Percentiles rank a stretch among this genome's conserved stretches.
Conservation (phyloP, 2,113 vertebrate genomes). For the Psittacula cyanocephala region DNA sequence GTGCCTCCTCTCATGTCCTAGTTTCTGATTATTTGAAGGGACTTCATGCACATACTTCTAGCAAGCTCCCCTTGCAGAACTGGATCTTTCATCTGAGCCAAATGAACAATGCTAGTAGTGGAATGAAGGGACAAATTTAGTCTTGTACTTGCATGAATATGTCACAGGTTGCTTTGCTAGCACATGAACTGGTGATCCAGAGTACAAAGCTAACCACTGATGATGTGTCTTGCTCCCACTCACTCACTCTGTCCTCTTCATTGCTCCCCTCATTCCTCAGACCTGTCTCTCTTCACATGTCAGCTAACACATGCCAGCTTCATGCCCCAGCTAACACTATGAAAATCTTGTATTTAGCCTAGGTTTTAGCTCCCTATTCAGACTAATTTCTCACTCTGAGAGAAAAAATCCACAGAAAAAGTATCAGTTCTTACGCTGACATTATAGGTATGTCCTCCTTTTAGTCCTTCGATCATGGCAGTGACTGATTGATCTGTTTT, state of each 20-base stretch:
- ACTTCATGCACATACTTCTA: background rate
- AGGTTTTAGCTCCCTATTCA: background rate
- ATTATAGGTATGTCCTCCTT: slow-evolving; percentile 91
- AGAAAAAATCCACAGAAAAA: background rate
- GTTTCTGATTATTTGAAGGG: background rate
- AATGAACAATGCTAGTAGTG: background rate
- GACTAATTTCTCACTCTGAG: background rate
- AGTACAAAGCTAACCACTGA: background rate
- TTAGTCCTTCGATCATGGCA: slow-evolving; percentile 87
- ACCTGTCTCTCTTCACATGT: background rate
- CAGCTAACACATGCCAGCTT: background rate
- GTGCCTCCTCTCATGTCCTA: background rate
- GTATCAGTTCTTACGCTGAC: slow-evolving; percentile 81
- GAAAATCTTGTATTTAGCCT: background rate
- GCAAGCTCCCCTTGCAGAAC: background rate
- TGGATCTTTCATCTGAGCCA: background rate
- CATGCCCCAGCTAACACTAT: background rate
- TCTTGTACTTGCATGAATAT: background rate
- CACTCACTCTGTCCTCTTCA: background rate
- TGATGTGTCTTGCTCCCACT: background rate
- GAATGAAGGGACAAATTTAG: background rate
- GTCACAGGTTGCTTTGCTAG: background rate
- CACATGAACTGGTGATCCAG: background rate
- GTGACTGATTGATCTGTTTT: slow-evolving; percentile 81
- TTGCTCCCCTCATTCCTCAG: background rate